Evolutionary conservation across 2,797 vertebrate genomes (phyloP).

Genomic region (Chelidonichthys spinosus): DNA sequence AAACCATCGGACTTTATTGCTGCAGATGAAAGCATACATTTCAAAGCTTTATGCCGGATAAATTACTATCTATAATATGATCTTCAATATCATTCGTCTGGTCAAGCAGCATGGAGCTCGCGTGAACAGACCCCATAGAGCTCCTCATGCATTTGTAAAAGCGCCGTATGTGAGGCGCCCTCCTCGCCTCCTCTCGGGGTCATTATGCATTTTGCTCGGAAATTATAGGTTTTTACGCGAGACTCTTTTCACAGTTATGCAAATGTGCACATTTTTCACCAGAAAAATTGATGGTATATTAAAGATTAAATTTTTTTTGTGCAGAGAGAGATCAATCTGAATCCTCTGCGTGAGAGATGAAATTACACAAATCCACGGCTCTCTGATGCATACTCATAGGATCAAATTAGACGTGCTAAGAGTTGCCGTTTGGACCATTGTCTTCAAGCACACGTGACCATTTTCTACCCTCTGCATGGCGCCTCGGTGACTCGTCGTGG

Average conservation of each 20-base stretch:
- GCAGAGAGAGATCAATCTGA: constrained; percentile 25
- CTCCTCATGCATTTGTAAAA: constrained; percentile 20
- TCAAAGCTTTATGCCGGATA: constrained; percentile 12
- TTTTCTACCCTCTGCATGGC: background rate
- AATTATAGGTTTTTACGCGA: background rate
- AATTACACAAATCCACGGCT: constrained; percentile 41
- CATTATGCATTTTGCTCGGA: constrained; percentile 15
- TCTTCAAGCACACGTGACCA: background rate
- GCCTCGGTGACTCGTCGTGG: constrained; percentile 33
- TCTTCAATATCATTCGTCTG: constrained; percentile 46
- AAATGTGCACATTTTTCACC: constrained; percentile 16
- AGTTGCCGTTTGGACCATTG: too few species aligned
- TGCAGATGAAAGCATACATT: constrained; percentile 50
- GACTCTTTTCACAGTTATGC: constrained; percentile 20
- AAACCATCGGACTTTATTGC: constrained; percentile 29
- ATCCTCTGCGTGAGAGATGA: constrained; percentile 18
- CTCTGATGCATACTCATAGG: background rate
- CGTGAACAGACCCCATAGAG: constrained; percentile 10
- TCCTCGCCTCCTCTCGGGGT: background rate
- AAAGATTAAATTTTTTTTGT: constrained; percentile 25
- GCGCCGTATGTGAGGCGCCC: background rate
- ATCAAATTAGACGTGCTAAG: too few species aligned
- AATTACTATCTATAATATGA: constrained; percentile 48
- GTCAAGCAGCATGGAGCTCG: constrained; percentile 27
- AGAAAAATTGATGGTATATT: constrained; percentile 2